Percentiles rank a stretch among this genome's conserved stretches.
Conservation (phyloP, 2,888 invertebrate species). For the Oscheius onirici region DNA sequence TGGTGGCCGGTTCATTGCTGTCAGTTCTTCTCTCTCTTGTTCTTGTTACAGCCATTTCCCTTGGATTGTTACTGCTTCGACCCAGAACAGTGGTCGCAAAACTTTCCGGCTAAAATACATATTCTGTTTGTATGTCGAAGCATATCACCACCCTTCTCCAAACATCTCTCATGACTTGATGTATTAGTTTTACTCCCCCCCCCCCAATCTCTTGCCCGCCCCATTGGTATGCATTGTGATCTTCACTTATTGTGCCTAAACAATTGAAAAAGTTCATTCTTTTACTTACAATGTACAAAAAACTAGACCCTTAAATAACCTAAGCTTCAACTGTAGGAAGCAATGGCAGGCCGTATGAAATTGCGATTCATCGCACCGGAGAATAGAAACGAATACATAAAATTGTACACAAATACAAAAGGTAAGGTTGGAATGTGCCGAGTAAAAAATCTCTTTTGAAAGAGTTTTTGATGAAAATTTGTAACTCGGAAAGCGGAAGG, state of each 20-base stretch:
- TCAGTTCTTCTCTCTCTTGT: conserved; percentile 46
- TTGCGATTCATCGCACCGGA: conserved; percentile 11
- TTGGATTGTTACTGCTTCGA: conserved; percentile 48
- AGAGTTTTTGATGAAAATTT: neutral
- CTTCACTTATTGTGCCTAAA: conserved; percentile 18
- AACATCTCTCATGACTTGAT: conserved; percentile 22
- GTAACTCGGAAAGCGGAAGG: neutral
- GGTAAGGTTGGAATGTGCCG: too few species aligned
- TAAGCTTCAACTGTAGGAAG: neutral
- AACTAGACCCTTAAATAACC: too few species aligned
- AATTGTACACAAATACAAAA: neutral
- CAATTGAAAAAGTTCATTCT: neutral
- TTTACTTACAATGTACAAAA: too few species aligned
- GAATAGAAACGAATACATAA: neutral
- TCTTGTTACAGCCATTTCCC: conserved; percentile 45
- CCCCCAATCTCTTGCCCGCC: neutral
- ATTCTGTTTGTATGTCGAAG: neutral
- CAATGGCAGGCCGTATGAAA: conserved; percentile 2
- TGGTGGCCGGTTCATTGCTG: conserved; percentile 48
- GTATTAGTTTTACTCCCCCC: neutral
- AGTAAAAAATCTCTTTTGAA: neutral
- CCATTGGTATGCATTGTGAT: conserved; percentile 19
- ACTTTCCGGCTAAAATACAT: conserved; percentile 34
- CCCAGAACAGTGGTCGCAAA: conserved; percentile 50
- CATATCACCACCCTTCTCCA: neutral